These are phyloP conservation scores for Phoxinus phoxinus DNA, from an alignment of 2,113 vertebrate genomes.

Conservation along the genomic window DNA sequence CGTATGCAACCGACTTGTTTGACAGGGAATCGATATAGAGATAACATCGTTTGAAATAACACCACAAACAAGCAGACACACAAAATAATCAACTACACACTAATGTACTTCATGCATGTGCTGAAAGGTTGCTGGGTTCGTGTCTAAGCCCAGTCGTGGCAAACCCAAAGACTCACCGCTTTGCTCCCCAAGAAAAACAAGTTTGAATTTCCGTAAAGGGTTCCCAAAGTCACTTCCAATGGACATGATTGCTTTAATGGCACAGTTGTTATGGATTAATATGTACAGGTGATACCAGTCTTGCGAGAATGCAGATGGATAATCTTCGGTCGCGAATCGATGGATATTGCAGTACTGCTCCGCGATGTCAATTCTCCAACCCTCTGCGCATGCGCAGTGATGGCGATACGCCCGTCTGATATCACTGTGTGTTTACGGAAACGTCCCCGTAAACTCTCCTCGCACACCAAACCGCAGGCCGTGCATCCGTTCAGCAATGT, in stretches of 20 bases:
- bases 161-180: constrained; percentile 83
- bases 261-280: constrained; percentile 56
- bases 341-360: constrained; percentile 78
- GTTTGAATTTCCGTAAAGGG: constrained; percentile 95
- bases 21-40: not conserved
- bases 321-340: constrained; percentile 72
- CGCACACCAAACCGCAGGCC: constrained; percentile 34
- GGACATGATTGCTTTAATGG: constrained; percentile 80
- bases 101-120: constrained; percentile 41
- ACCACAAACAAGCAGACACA: not conserved
- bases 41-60: not conserved
- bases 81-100: not conserved
- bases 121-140: constrained; percentile 34
- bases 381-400: constrained; percentile 78
- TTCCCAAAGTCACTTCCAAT: constrained; percentile 92
- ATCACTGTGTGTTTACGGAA: constrained; percentile 56
- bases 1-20: not conserved
- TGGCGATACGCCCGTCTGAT: constrained; percentile 67
- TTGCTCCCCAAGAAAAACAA: constrained; percentile 94
- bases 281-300: constrained; percentile 61
- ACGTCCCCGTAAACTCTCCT: constrained; percentile 21
- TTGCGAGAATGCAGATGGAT: constrained; percentile 66
- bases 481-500: not conserved
- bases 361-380: constrained; percentile 68
- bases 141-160: constrained; percentile 44